Conservation (phyloP, 1,140 invertebrate genomes). For the Nasonia vitripennis region DNA sequence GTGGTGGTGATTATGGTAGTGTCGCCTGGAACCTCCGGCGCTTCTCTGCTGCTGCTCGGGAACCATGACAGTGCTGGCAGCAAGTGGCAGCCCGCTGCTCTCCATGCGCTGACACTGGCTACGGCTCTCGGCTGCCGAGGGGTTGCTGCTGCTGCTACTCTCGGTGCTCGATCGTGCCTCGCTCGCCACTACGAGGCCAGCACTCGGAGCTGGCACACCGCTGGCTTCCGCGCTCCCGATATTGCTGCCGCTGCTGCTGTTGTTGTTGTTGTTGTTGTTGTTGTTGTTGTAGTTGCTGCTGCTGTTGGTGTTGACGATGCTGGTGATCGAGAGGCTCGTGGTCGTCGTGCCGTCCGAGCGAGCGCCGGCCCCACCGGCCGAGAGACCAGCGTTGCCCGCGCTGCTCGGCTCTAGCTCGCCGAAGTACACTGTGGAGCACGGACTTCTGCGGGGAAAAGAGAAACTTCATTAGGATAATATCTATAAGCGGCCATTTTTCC, state of each 20-base stretch:
- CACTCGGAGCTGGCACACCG: background rate
- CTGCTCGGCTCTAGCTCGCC: conserved; percentile 7
- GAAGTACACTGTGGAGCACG: conserved; percentile 68
- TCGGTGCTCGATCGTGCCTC: conserved; percentile 57
- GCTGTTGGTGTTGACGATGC: conserved; percentile 8
- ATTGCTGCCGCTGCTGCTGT: conserved; percentile 26
- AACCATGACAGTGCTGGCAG: conserved; percentile 58
- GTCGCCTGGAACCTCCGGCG: background rate
- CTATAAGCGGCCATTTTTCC: too few relatives aligned
- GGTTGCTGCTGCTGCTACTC: conserved; percentile 53
- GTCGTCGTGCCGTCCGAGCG: background rate
- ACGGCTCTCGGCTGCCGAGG: background rate
- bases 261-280: background rate
- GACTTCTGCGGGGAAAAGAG: conserved; percentile 59
- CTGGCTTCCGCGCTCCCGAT: background rate
- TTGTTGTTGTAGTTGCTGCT: conserved; percentile 24
- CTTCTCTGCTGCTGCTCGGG: conserved; percentile 57
- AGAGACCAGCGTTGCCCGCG: background rate
- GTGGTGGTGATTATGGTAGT: conserved; percentile 61
- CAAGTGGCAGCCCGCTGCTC: conserved; percentile 49
- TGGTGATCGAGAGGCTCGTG: background rate
- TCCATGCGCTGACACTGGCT: conserved; percentile 50
- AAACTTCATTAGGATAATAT: too few relatives aligned
- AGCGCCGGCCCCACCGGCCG: too few relatives aligned
- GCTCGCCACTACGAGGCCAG: conserved; percentile 50